Evolutionary conservation across 1,140 invertebrate species (phyloP), one percentile per base, ranked within the genome.

Genomic region (Eubasilissa regina): DNA sequence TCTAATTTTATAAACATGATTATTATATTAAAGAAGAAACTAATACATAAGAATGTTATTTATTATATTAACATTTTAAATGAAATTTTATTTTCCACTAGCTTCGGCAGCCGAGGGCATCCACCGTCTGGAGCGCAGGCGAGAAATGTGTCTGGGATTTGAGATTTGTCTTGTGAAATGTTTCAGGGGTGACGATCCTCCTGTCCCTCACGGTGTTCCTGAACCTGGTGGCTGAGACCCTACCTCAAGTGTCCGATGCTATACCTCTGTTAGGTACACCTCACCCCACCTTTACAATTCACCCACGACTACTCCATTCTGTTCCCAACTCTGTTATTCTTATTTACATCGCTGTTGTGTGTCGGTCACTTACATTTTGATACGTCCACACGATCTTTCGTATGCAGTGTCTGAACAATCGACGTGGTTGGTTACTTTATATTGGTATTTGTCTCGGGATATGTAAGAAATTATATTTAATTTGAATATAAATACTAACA

Each of bases 141-240:
- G 25, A 35, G 25, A 35, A 35, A 35, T 35, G 25, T 35, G 25
- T 35, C 51, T 13, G 48, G 7, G 56, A 48, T 60, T 43, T 62
- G 55, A 75, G 75, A 51, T 66, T 58, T 77, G 75, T 53, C 60
- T 66, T 77, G 62, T 77, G 75, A 60, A 92, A 91, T 94, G 92
- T 96, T 96, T 91, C 95, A 99, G 97, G 97, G 92, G 97, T 99
- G 91, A 99, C 97, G 92, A 99, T 99, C 92, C 95, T 99, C 90
- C 97, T 99, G 89, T 99, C 98, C 90, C 94, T 99, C 93, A 99
- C 98, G 91, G 98, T 99, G 91, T 99, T 99, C 94, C 95, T 96
- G 92, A 97, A 97, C 93, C 93, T 97, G 90, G 96, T 98, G 88
- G 95, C 96, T 86, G 96, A 97, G 93, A 97, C 95, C 89, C 93